Percentiles rank a stretch among this genome's conserved stretches.
Conservation (phyloP, 1,140 invertebrate genomes). For the Ceratina australensis region DNA sequence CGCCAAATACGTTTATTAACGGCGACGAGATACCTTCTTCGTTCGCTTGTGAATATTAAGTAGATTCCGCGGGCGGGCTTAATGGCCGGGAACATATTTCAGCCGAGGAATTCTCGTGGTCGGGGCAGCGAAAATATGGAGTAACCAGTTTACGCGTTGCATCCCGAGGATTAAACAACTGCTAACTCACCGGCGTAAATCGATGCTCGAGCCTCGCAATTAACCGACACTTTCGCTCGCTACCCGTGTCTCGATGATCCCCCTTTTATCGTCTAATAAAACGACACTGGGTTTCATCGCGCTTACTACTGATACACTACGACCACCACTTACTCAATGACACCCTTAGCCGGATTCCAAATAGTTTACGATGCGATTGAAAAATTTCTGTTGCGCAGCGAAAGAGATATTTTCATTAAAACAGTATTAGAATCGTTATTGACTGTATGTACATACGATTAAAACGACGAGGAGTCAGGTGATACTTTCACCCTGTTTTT, state of each 20-base stretch:
- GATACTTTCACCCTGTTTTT: background rate
- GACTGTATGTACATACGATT: too few relatives aligned
- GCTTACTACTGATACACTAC: too few relatives aligned
- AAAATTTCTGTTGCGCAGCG: too few relatives aligned
- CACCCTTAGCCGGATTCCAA: too few relatives aligned
- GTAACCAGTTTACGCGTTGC: background rate
- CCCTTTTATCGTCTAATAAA: too few relatives aligned
- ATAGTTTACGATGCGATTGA: too few relatives aligned
- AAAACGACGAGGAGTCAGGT: too few relatives aligned
- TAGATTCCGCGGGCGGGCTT: background rate
- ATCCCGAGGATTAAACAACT: background rate
- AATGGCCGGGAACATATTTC: background rate
- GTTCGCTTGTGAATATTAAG: constrained; percentile 21
- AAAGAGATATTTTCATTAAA: too few relatives aligned
- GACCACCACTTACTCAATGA: too few relatives aligned
- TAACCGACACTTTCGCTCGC: background rate
- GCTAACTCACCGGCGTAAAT: background rate
- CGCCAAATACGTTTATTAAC: constrained; percentile 45
- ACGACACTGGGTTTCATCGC: too few relatives aligned
- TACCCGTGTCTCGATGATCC: too few relatives aligned
- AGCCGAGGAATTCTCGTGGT: background rate
- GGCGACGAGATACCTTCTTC: constrained; percentile 18
- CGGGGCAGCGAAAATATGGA: background rate
- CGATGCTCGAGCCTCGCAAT: background rate
- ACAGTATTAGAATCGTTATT: too few relatives aligned